Percentiles rank a stretch among this genome's conserved stretches.
Evolutionary conservation across 1,140 invertebrate genomes (phyloP).

Genomic region (Drosophila chauvacae): DNA sequence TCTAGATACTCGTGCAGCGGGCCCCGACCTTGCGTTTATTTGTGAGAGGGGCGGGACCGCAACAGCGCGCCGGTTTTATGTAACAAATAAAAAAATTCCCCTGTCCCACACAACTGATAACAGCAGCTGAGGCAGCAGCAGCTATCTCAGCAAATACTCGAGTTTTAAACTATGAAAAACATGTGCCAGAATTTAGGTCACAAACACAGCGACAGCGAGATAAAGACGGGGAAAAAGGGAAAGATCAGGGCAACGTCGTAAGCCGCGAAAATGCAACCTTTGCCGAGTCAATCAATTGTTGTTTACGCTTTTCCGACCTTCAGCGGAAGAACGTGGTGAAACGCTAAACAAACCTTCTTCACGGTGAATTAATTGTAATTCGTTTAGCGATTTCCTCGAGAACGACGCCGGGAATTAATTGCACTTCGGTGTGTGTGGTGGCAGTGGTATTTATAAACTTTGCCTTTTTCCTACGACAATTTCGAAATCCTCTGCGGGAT

Average conservation of each 20-base stretch:
- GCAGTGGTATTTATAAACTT: slow-evolving; percentile 35
- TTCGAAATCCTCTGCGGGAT: slow-evolving; percentile 33
- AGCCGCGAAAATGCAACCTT: slow-evolving; percentile 37
- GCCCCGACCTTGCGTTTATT: slow-evolving; percentile 11
- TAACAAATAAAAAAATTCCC: slow-evolving; percentile 19
- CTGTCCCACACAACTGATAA: slow-evolving; percentile 12
- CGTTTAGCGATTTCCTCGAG: slow-evolving; percentile 12
- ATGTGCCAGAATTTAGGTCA: slow-evolving; percentile 39
- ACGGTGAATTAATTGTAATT: slow-evolving; percentile 21
- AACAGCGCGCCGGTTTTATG: slow-evolving; percentile 34
- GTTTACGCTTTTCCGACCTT: slow-evolving; percentile 36
- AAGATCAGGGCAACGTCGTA: slow-evolving; percentile 28
- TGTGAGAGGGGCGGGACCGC: slow-evolving; percentile 11
- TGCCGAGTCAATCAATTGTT: slow-evolving; percentile 11
- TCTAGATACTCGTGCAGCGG: slow-evolving; percentile 30
- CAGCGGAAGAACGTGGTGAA: neutral
- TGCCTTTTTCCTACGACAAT: slow-evolving; percentile 19
- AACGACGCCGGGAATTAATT: slow-evolving; percentile 25
- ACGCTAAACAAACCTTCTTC: slow-evolving; percentile 54
- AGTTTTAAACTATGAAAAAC: slow-evolving; percentile 38
- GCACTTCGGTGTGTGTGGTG: slow-evolving; percentile 17
- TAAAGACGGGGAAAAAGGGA: neutral
- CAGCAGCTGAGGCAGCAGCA: neutral
- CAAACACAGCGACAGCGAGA: slow-evolving; percentile 2
- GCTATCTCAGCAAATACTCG: slow-evolving; percentile 10